These are phyloP conservation scores for Pongo pygmaeus DNA, from an alignment of 2,113 vertebrate species.

Conservation along the genomic window DNA sequence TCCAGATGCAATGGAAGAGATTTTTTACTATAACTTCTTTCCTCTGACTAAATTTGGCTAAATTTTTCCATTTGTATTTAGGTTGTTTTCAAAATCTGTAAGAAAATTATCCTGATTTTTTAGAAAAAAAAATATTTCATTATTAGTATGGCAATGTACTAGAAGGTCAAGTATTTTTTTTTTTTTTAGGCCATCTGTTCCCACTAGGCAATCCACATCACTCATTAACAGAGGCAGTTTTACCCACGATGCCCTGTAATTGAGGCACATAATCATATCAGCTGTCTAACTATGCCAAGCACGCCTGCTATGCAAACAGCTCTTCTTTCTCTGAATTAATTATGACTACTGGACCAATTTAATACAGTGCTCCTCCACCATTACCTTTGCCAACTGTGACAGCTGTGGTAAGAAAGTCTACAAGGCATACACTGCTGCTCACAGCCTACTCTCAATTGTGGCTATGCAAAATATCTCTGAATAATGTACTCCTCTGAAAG, in stretches of 20 bases:
- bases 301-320: slow-evolving; percentile 58
- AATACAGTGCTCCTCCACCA: slow-evolving; percentile 63
- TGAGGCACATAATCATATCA: slow-evolving; percentile 64
- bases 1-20: background rate
- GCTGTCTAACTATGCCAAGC: slow-evolving; percentile 66
- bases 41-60: background rate
- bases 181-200: slow-evolving; percentile 76
- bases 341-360: slow-evolving; percentile 72
- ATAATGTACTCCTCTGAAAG: slow-evolving; percentile 61
- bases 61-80: slow-evolving; percentile 45
- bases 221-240: slow-evolving; percentile 74
- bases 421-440: background rate
- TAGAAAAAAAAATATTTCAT: background rate
- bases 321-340: slow-evolving; percentile 73
- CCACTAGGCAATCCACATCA: slow-evolving; percentile 43
- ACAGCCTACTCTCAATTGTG: slow-evolving; percentile 22
- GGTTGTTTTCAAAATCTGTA: background rate
- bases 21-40: slow-evolving; percentile 32
- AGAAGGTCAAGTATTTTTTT: slow-evolving; percentile 64
- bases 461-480: slow-evolving; percentile 55
- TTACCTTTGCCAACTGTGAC: slow-evolving; percentile 72
- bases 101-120: slow-evolving; percentile 7
- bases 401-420: slow-evolving; percentile 74
- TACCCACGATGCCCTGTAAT: slow-evolving; percentile 58
- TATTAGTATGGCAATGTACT: slow-evolving; percentile 38